These are phyloP conservation scores for Notiomystis cincta DNA, from an alignment of 2,113 vertebrate genomes.

Conservation along the genomic window DNA sequence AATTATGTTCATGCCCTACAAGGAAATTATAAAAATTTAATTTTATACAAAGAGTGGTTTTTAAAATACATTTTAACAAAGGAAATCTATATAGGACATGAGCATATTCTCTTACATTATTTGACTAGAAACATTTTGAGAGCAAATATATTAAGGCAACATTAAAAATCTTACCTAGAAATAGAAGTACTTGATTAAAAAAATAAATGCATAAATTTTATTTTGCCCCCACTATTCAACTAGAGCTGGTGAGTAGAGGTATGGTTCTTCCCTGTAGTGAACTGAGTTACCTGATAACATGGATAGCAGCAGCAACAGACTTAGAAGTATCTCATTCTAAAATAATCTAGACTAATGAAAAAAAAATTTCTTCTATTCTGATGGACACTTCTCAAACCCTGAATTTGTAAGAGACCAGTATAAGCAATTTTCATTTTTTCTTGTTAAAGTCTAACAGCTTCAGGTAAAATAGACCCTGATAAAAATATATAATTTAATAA, in stretches of 20 bases:
- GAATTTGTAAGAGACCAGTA: background rate
- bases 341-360: background rate
- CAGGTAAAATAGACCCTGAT: background rate
- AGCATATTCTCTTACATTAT: background rate
- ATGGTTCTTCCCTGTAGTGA: background rate
- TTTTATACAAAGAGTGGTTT: background rate
- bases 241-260: background rate
- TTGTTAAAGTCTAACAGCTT: background rate
- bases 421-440: background rate
- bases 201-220: background rate
- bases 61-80: background rate
- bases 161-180: background rate
- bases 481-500: background rate
- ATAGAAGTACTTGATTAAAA: background rate
- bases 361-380: background rate
- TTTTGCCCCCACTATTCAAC: background rate
- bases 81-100: background rate
- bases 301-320: background rate
- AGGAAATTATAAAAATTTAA: background rate
- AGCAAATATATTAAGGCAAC: background rate
- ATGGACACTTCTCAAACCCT: fast-evolving
- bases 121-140: background rate
- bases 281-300: background rate
- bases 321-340: background rate
- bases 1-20: background rate